Evolutionary conservation across 2,113 vertebrate species (phyloP).

Genomic region (Opisthocomus hoazin): DNA sequence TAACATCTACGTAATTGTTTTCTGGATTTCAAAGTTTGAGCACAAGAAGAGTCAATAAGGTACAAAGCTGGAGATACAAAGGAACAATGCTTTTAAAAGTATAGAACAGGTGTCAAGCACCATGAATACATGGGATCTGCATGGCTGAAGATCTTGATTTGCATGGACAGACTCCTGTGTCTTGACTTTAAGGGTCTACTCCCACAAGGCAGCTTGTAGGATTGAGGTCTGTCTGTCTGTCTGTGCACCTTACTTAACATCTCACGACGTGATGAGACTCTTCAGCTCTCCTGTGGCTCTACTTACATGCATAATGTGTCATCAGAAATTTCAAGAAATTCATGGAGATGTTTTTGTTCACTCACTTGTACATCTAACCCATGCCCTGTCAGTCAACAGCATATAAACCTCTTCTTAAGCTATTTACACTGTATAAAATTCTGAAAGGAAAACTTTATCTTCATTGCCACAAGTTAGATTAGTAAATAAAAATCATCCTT

Average conservation of each 20-base stretch:
- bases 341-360: neutral
- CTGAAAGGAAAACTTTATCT: neutral
- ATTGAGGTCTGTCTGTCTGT: slow-evolving; percentile 35
- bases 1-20: neutral
- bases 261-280: slow-evolving; percentile 6
- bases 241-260: slow-evolving; percentile 22
- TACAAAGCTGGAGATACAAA: neutral
- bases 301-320: slow-evolving; percentile 11
- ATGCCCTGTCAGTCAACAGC: neutral
- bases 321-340: neutral
- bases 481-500: neutral
- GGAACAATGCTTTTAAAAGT: neutral
- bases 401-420: neutral
- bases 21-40: neutral
- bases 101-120: neutral
- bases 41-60: neutral
- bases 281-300: slow-evolving; percentile 9
- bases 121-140: neutral
- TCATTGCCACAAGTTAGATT: neutral
- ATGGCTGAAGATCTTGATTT: slow-evolving; percentile 4
- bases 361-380: neutral
- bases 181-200: neutral
- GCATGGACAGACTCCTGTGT: neutral
- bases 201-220: neutral
- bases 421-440: neutral